A percentile compares a stretch with the other conserved stretches of the same genome.
Evolutionary conservation across 2,113 vertebrate species (phyloP).

Genomic region (Hippocampus abdominalis): DNA sequence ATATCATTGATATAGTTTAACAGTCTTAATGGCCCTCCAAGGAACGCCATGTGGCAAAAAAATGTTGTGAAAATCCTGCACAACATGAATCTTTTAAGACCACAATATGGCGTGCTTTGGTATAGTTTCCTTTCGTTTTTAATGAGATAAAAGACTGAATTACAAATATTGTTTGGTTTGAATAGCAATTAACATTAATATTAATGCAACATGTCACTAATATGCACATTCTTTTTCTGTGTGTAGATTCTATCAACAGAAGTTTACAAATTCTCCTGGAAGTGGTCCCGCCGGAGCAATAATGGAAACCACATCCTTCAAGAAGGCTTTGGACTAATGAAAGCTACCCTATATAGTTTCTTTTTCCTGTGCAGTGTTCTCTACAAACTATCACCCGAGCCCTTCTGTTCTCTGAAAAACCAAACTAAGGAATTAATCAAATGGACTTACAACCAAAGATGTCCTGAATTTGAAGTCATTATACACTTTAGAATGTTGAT

Average conservation of each 20-base stretch:
- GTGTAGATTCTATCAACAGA: constrained; percentile 78
- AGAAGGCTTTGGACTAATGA: background rate
- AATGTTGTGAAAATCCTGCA: too few species aligned
- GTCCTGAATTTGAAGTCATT: too few species aligned
- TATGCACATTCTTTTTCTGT: constrained; percentile 36
- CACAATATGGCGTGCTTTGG: background rate
- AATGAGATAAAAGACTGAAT: background rate
- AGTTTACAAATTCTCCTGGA: constrained; percentile 86
- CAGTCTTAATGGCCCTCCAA: too few species aligned
- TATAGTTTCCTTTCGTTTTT: background rate
- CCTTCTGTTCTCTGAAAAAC: too few species aligned
- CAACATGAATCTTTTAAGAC: background rate
- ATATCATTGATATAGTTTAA: too few species aligned
- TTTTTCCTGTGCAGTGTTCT: too few species aligned
- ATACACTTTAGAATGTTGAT: too few species aligned
- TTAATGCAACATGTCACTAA: background rate
- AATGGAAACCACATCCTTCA: constrained; percentile 9
- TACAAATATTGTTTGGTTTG: background rate
- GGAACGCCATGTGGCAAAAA: too few species aligned
- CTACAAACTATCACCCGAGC: too few species aligned
- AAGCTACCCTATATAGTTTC: too few species aligned
- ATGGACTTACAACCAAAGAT: too few species aligned
- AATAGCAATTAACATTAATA: background rate
- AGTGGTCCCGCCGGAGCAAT: constrained; percentile 80
- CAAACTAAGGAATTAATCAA: too few species aligned